Evolutionary conservation across 2,888 invertebrate species (phyloP).

Genomic region (Drosophila peninsularis): DNA sequence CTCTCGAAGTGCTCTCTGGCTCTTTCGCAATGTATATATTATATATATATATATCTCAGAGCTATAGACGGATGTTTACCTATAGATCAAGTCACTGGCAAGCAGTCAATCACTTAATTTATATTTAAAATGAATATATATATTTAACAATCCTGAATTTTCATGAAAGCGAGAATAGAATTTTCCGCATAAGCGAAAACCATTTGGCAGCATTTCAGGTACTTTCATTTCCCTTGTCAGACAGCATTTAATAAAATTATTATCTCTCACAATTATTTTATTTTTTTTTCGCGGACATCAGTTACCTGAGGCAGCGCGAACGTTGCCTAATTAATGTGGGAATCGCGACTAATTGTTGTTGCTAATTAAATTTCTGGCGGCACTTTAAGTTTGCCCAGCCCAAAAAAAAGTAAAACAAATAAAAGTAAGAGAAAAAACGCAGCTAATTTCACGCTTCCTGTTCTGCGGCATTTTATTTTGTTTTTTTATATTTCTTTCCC

Average conservation of each 20-base stretch:
- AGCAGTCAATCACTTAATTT: too few relatives aligned
- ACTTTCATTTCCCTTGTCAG: slow-evolving; percentile 1
- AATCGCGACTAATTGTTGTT: slow-evolving; percentile 44
- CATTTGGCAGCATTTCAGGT: not conserved
- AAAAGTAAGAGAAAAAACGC: slow-evolving; percentile 16
- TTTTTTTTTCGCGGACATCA: slow-evolving; percentile 15
- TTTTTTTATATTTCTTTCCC: slow-evolving; percentile 1
- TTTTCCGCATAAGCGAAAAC: not conserved
- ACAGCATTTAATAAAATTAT: slow-evolving; percentile 20
- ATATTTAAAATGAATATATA: too few relatives aligned
- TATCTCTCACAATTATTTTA: slow-evolving; percentile 1
- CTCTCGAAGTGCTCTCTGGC: too few relatives aligned
- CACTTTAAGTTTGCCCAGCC: slow-evolving; percentile 22
- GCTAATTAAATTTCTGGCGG: slow-evolving; percentile 46
- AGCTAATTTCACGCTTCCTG: slow-evolving; percentile 51
- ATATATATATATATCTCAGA: too few relatives aligned
- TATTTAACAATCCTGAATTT: too few relatives aligned
- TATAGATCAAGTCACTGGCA: too few relatives aligned
- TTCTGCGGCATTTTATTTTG: slow-evolving; percentile 30
- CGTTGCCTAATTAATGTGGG: slow-evolving; percentile 46
- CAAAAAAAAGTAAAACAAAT: slow-evolving; percentile 7
- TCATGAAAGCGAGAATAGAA: not conserved
- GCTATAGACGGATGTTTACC: too few relatives aligned
- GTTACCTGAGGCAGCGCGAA: slow-evolving; percentile 14
- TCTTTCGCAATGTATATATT: too few relatives aligned